Base-by-base conservation (phyloP, 2,888 invertebrate genomes). In the Schrankia costaestrigalis region DNA sequence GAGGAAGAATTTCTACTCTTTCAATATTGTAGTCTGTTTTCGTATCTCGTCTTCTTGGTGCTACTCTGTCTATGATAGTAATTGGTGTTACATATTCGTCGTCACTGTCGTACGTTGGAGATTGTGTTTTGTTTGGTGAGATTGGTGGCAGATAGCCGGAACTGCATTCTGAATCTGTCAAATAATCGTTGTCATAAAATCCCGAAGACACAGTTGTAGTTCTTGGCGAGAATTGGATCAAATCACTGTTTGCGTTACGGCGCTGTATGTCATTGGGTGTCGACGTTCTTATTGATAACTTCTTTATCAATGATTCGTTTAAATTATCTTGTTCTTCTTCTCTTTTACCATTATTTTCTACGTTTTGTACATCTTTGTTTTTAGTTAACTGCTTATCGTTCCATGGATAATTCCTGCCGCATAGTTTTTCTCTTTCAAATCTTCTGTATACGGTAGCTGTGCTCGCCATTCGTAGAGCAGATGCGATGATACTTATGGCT, bases 391-490 rank as follows among this genome's bases (percentile, higher is more conserved):
- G 54, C 22, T 65, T 55, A 19, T 57, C 56, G 11, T 89, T 89
- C 95, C 95, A 95, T 1, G 94, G 94, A 71, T 94, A 92, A 61
- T 89, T 90, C 26, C 91, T 90, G 0, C 94, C 94, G 31, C 91
- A 90, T 17, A 93, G 63, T 58, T 93, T 93, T 76, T 95, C 94
- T 48, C 94, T 91, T 76, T 94, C 94, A 63, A 94, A 94, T 63
- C 94, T 89, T 73, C 94, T 92, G 62, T 93, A 95, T 12, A 90
- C 82, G 13, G 93, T 90, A 9, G 93, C 93, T 21, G 92, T 91
- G 34, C 91, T 89, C 0, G 94, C 91, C 82, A 94, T 86, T 61
- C 93, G 90, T 13, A 92, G 82, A 18, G 93, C 82, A 1, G 94
- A 93, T 46, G 92, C 90, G 1, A 92, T 63, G 37, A 94, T 89